A percentile compares a stretch with the other conserved stretches of the same genome.
Evolutionary conservation across 1,140 invertebrate genomes (phyloP).

Genomic region (Asobara japonica): DNA sequence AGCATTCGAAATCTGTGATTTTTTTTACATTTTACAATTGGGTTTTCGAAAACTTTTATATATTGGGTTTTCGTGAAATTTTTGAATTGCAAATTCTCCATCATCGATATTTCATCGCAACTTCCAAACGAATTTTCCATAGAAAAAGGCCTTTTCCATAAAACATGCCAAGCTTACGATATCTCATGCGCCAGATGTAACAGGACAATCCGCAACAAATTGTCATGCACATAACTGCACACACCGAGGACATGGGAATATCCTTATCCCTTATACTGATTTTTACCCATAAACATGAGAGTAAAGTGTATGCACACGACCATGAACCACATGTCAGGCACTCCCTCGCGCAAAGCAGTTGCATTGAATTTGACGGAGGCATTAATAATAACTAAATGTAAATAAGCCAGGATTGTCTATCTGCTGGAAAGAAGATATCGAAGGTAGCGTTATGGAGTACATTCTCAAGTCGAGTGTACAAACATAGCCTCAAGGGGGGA

Average conservation of each 20-base stretch:
- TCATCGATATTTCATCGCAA: too few relatives aligned
- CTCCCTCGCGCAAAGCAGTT: not conserved
- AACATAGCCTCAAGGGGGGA: not conserved
- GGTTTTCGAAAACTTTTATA: too few relatives aligned
- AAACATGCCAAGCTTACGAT: too few relatives aligned
- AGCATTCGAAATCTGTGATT: too few relatives aligned
- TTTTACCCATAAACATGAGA: not conserved
- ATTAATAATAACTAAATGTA: constrained; percentile 5
- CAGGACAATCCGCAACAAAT: too few relatives aligned
- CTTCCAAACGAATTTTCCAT: too few relatives aligned
- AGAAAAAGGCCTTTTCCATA: too few relatives aligned
- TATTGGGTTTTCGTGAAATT: too few relatives aligned
- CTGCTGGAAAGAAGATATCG: constrained; percentile 10
- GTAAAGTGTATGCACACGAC: not conserved
- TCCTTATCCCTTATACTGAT: not conserved
- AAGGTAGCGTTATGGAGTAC: not conserved
- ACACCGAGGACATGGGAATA: constrained; percentile 1
- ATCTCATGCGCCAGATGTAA: too few relatives aligned
- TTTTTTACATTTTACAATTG: too few relatives aligned
- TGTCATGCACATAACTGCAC: not conserved
- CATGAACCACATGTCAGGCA: constrained; percentile 16
- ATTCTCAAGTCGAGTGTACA: not conserved
- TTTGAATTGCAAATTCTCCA: too few relatives aligned
- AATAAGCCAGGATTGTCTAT: not conserved
- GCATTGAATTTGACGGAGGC: constrained; percentile 4